Percentiles rank a stretch among this genome's conserved stretches.
These are phyloP conservation scores for Calliphora vomitoria DNA, from an alignment of 2,888 invertebrate species.

Conservation along the genomic window DNA sequence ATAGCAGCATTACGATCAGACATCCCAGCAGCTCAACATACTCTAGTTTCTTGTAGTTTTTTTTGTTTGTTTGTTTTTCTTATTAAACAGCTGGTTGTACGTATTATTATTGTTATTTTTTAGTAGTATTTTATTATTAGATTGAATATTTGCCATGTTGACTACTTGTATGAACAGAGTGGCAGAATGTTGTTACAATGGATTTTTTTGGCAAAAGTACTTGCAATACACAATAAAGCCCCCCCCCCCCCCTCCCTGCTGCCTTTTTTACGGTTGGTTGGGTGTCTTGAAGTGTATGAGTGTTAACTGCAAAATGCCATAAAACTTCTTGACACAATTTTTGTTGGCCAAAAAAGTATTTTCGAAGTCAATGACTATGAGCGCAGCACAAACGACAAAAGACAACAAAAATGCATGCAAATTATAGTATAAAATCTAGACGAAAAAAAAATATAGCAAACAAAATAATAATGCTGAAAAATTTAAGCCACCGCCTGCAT, in stretches of 20 bases:
- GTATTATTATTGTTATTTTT: slow-evolving; percentile 26
- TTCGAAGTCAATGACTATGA: slow-evolving; percentile 46
- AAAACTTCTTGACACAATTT: slow-evolving; percentile 76
- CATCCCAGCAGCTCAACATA: slow-evolving; percentile 25
- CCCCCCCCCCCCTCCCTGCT: slow-evolving; percentile 9
- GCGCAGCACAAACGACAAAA: slow-evolving; percentile 8
- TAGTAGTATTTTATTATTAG: slow-evolving; percentile 44
- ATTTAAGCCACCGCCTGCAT: slow-evolving; percentile 62
- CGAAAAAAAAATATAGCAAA: too few relatives aligned
- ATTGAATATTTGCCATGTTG: slow-evolving; percentile 56
- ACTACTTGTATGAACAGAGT: slow-evolving; percentile 55
- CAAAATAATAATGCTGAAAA: slow-evolving; percentile 31
- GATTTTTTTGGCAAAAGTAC: slow-evolving; percentile 61
- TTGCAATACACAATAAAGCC: not conserved
- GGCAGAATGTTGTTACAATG: slow-evolving; percentile 39
- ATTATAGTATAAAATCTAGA: slow-evolving; percentile 46
- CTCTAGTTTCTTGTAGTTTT: slow-evolving; percentile 43
- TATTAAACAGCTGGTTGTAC: slow-evolving; percentile 65
- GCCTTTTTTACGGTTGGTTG: not conserved
- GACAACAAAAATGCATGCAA: slow-evolving; percentile 59
- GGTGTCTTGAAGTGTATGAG: slow-evolving; percentile 41
- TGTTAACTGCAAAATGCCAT: slow-evolving; percentile 72
- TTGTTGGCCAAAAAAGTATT: slow-evolving; percentile 39
- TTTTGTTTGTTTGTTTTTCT: not conserved
- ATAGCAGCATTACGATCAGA: slow-evolving; percentile 53